A percentile compares a stretch with the other conserved stretches of the same genome.
phyloP scores from a whole-genome alignment of 2,888 invertebrate species.

The Caenorhabditis afra region DNA sequence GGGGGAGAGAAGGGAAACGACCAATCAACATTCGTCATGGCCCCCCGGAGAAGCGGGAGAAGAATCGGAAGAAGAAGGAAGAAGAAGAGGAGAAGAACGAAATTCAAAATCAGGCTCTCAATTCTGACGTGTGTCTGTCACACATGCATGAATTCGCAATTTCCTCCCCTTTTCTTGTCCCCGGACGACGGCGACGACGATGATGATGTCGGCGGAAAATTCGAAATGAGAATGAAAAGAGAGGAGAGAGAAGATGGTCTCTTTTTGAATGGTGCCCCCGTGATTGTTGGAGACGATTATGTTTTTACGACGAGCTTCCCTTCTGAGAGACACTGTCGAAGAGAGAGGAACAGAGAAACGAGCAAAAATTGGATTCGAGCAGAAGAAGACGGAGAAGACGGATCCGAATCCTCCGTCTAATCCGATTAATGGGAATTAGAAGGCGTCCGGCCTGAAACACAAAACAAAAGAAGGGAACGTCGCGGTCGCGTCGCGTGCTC shows the following conservation, averaged over 20 bases:
- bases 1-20: background rate
- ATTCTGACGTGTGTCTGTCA: slow-evolving; percentile 53
- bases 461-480: background rate
- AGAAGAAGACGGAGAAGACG: background rate
- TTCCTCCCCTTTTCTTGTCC: slow-evolving; percentile 17
- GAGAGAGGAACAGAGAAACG: slow-evolving; percentile 7
- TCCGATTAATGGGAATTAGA: slow-evolving; percentile 50
- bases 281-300: no score
- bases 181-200: no score
- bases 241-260: background rate
- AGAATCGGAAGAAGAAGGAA: background rate
- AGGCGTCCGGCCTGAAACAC: slow-evolving; percentile 8
- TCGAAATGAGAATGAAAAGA: slow-evolving; percentile 5
- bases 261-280: background rate
- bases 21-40: no score
- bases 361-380: slow-evolving; percentile 2
- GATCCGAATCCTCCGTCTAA: slow-evolving; percentile 4
- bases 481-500: background rate
- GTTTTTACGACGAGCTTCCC: no score
- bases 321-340: no score
- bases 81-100: slow-evolving; percentile 5
- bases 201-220: slow-evolving; percentile 33
- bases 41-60: background rate
- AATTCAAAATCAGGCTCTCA: slow-evolving; percentile 38
- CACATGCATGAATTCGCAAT: slow-evolving; percentile 57